Evolutionary conservation across 2,113 vertebrate species (phyloP).

Genomic region (Poeciliopsis occidentalis): DNA sequence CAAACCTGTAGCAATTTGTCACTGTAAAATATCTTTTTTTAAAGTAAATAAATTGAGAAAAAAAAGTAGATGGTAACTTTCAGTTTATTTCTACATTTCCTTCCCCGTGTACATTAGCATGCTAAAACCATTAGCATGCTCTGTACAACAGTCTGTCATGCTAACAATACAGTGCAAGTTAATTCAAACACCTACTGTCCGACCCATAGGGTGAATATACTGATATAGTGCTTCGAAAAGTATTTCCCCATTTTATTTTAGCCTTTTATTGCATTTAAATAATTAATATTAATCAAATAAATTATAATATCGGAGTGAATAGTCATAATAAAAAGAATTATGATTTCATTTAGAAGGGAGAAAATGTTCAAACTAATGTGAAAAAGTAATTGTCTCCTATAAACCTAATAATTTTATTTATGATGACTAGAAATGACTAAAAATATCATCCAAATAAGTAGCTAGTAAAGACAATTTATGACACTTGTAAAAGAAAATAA

Average conservation of each 20-base stretch:
- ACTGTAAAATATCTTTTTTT: too few species aligned
- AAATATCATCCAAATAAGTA: neutral
- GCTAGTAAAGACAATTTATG: neutral
- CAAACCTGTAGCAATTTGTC: too few species aligned
- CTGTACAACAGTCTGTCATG: neutral
- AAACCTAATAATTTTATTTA: neutral
- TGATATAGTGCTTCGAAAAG: neutral
- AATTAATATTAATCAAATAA: neutral
- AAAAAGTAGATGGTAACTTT: neutral
- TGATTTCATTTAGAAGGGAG: neutral
- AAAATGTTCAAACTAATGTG: neutral
- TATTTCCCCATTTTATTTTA: neutral
- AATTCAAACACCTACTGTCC: neutral
- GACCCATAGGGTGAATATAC: neutral
- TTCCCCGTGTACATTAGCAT: neutral
- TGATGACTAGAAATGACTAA: neutral
- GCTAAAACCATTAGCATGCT: neutral
- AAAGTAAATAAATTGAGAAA: too few species aligned
- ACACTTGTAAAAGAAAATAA: too few species aligned
- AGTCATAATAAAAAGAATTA: neutral
- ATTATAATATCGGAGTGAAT: too few species aligned
- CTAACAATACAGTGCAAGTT: neutral
- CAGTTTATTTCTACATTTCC: neutral
- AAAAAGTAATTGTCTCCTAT: too few species aligned
- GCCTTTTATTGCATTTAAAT: neutral